Percentiles rank a stretch among this genome's conserved stretches.
These are phyloP conservation scores for Homalodisca vitripennis DNA, from an alignment of 1,140 invertebrate species.

Conservation along the genomic window DNA sequence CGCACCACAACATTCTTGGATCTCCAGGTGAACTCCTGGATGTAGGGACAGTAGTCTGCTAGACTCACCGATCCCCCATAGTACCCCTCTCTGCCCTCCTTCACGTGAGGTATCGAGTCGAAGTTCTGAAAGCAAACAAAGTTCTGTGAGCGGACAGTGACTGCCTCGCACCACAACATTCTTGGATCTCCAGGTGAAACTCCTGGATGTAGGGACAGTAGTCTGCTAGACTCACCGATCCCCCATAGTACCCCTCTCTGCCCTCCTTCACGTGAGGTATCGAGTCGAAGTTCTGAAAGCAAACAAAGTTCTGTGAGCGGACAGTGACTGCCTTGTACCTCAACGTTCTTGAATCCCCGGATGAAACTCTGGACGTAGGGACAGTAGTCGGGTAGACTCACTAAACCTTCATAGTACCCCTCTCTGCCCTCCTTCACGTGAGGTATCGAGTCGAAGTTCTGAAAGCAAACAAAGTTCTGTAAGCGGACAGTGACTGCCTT, in stretches of 20 bases:
- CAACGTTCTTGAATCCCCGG: slow-evolving; percentile 84
- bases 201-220: slow-evolving; percentile 98
- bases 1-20: slow-evolving; percentile 82
- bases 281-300: slow-evolving; percentile 75
- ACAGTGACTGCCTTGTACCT: slow-evolving; percentile 88
- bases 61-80: slow-evolving; percentile 93
- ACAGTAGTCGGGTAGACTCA: slow-evolving; percentile 95
- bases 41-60: slow-evolving; percentile 97
- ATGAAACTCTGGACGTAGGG: slow-evolving; percentile 98
- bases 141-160: slow-evolving; percentile 83
- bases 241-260: slow-evolving; percentile 76
- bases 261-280: slow-evolving; percentile 70
- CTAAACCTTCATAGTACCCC: slow-evolving; percentile 85
- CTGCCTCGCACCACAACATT: slow-evolving; percentile 85
- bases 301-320: too few species aligned
- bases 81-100: slow-evolving; percentile 61
- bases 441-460: slow-evolving; percentile 84
- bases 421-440: slow-evolving; percentile 66
- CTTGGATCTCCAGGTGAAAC: slow-evolving; percentile 90
- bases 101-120: slow-evolving; percentile 71
- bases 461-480: too few species aligned
- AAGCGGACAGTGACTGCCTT: slow-evolving; percentile 88
- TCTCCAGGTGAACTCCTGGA: slow-evolving; percentile 96
- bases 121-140: slow-evolving; percentile 78
- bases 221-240: slow-evolving; percentile 93